Evolutionary conservation across 1,140 invertebrate genomes (phyloP), one percentile per base, ranked within the genome.

Genomic region (Procambarus virginalis): DNA sequence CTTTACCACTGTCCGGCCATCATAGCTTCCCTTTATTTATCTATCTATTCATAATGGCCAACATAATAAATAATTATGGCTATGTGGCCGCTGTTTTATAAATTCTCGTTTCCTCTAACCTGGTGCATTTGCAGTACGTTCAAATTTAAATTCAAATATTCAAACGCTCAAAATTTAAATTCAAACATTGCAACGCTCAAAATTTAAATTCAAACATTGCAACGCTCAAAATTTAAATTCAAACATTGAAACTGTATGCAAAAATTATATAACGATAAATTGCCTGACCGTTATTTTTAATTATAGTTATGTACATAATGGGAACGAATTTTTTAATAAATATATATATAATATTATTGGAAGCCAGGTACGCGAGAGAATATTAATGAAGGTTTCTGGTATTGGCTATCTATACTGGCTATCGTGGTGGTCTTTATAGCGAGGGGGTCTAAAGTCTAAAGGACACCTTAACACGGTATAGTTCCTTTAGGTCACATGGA

Each of bases 241-340:
- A 64, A 64, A 64, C 60, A 64, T 64, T 64, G 60, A 12, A 17
- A 17, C 60, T 64, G 60, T 64, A 17, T 64, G 60, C 14, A 64
- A 64, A 64, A 64, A 64, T 64, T 64, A 64, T 64, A 64, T 64
- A 64, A 64, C 60, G 60, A 64, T 64, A 64, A 64, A 64, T 64
- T 64, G 60, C 12, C 60, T 8, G 60, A 20, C 12, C 60, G 60
- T 64, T 64, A 64, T 64, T 64, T 64, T 64, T 64, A 20, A 64
- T 55, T 55, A 64, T 64, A 20, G 60, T 64, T 17, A 64, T 17
- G 60, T 64, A 64, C 17, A 64, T 64, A 64, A 64, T 64, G 60
- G 14, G 12, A 17, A 17, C 17, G 60, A 64, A 64, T 64, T 20
- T 64, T 64, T 58, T 58, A 58, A 58, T 58, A 58, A 12, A 58